These are phyloP conservation scores for Echeneis naucrates DNA, from an alignment of 2,797 vertebrate genomes.

Conservation along the genomic window DNA sequence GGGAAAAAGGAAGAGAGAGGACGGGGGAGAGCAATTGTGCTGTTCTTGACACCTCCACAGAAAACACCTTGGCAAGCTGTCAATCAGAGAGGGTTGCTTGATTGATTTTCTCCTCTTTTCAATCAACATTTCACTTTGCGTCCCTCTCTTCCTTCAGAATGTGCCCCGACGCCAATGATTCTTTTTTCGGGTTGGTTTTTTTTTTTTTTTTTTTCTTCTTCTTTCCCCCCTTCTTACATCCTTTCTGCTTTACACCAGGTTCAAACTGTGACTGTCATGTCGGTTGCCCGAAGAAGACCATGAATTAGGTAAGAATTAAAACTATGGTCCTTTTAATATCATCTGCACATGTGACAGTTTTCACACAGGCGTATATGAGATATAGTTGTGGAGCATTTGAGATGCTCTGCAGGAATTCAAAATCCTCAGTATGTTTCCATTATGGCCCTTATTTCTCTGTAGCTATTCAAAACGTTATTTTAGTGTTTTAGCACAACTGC, in stretches of 20 bases:
- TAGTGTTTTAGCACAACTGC: not conserved
- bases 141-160: conserved; percentile 68
- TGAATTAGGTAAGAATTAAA: conserved; percentile 37
- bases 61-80: conserved; percentile 85
- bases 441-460: not conserved
- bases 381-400: not conserved
- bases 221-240: conserved; percentile 6
- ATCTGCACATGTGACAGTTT: conserved; percentile 4
- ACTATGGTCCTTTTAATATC: conserved; percentile 28
- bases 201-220: too few relatives aligned
- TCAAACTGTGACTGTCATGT: conserved; percentile 32
- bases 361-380: conserved; percentile 4
- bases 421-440: too few relatives aligned
- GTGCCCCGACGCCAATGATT: conserved; percentile 59
- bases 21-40: conserved; percentile 80
- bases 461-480: not conserved
- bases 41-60: conserved; percentile 85
- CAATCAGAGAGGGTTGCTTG: conserved; percentile 79
- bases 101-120: conserved; percentile 87
- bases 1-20: conserved; percentile 53
- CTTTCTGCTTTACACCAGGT: conserved; percentile 30
- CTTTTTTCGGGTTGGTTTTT: too few relatives aligned
- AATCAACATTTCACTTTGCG: conserved; percentile 81
- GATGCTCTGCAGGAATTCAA: conserved; percentile 11
- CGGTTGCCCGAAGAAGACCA: conserved; percentile 23